Evolutionary conservation across 1,140 invertebrate genomes (phyloP).

Genomic region (Bombus impatiens): DNA sequence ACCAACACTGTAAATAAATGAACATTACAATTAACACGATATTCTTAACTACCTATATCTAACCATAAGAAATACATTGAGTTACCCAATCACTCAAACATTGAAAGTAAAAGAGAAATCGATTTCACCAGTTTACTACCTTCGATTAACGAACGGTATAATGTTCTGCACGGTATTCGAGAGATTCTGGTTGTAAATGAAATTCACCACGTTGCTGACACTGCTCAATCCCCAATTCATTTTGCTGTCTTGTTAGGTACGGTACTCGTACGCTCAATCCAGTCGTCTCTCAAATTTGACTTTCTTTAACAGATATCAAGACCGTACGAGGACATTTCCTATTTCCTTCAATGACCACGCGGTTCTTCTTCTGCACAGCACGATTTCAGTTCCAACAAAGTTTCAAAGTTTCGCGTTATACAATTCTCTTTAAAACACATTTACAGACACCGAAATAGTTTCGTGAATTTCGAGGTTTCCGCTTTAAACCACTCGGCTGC

Average conservation of each 20-base stretch:
- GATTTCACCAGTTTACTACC: constrained; percentile 60
- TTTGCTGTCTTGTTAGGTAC: neutral
- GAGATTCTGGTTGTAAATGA: constrained; percentile 69
- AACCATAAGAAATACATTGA: neutral
- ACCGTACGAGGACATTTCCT: constrained; percentile 32
- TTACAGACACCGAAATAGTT: too few species aligned
- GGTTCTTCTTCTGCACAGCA: neutral
- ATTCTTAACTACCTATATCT: too few species aligned
- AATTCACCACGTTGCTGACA: constrained; percentile 57
- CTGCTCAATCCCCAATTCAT: constrained; percentile 56
- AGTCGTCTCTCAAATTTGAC: neutral
- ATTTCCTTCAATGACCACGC: neutral
- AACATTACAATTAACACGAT: too few species aligned
- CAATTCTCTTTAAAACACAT: neutral
- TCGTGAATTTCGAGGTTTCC: too few species aligned
- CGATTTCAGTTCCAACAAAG: neutral
- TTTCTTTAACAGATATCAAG: neutral
- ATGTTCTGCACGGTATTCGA: constrained; percentile 60
- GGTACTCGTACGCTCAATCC: neutral
- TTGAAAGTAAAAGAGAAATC: neutral
- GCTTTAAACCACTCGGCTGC: too few species aligned
- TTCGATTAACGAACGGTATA: constrained; percentile 72
- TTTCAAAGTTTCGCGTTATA: neutral
- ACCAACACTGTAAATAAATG: too few species aligned
- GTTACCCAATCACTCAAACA: neutral